A percentile compares a stretch with the other conserved stretches of the same genome.
Evolutionary conservation across 2,888 invertebrate species (phyloP).

Genomic region (Caenorhabditis angaria): DNA sequence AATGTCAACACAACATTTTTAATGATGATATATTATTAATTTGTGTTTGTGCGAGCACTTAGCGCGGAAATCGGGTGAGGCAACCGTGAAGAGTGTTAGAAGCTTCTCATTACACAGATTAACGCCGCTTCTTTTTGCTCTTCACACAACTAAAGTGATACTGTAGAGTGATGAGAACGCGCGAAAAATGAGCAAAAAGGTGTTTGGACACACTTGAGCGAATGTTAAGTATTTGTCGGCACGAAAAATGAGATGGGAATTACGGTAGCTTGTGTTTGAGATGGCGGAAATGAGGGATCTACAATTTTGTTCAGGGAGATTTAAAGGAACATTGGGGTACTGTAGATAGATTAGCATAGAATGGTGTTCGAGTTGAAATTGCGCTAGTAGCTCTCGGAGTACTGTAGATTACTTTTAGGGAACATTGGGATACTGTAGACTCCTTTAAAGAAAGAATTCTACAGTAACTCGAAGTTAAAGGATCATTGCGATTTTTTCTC

Average conservation of each 20-base stretch:
- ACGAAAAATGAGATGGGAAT: background rate
- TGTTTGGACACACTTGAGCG: background rate
- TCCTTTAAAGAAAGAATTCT: too few species aligned
- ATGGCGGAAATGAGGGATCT: background rate
- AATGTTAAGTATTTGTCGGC: slow-evolving; percentile 1
- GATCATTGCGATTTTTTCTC: too few species aligned
- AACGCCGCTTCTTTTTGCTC: too few species aligned
- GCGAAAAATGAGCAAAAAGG: background rate
- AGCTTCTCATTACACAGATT: slow-evolving; percentile 46
- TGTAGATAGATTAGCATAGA: too few species aligned
- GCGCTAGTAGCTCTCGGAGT: too few species aligned
- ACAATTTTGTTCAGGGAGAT: background rate
- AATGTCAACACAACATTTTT: background rate
- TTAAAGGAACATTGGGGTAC: too few species aligned
- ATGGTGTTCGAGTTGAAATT: too few species aligned
- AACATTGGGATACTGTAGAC: too few species aligned
- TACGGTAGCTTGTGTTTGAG: background rate
- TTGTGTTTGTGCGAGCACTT: slow-evolving; percentile 46
- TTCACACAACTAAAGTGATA: background rate
- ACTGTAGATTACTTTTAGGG: too few species aligned
- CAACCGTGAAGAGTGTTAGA: slow-evolving; percentile 1
- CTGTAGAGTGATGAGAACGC: background rate
- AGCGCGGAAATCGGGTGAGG: slow-evolving; percentile 5
- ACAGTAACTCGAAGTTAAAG: too few species aligned
- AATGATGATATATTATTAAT: too few species aligned